Conservation (phyloP, 1,140 invertebrate species). For the Heterodera schachtii region DNA sequence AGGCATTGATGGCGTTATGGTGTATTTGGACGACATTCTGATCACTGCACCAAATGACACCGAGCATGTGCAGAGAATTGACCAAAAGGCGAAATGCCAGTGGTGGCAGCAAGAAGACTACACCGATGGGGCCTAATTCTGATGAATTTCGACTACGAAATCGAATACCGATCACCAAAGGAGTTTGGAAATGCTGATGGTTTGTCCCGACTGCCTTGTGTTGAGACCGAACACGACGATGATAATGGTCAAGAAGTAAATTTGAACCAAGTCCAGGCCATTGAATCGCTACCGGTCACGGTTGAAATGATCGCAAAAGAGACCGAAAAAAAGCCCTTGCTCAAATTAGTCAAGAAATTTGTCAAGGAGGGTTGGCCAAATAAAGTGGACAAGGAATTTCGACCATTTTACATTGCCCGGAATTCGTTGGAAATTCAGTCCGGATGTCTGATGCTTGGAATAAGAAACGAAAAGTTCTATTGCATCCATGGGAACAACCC, state of each 20-base stretch:
- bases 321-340: conserved; percentile 2
- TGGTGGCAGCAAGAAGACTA: conserved; percentile 55
- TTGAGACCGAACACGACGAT: neutral
- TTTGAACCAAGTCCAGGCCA: conserved; percentile 10
- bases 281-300: conserved; percentile 5
- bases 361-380: neutral
- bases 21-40: conserved; percentile 43
- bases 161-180: conserved; percentile 33
- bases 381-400: neutral
- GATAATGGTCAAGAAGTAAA: neutral
- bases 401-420: neutral
- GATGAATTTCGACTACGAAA: conserved; percentile 52
- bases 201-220: conserved; percentile 25
- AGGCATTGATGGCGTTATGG: conserved; percentile 43
- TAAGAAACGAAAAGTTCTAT: neutral
- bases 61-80: conserved; percentile 25
- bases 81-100: conserved; percentile 61
- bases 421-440: neutral
- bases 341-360: neutral
- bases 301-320: conserved; percentile 2
- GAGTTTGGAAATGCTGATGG: conserved; percentile 30
- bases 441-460: neutral
- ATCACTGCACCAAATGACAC: conserved; percentile 9
- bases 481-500: too few relatives aligned
- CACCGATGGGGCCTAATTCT: conserved; percentile 60